phyloP scores from a whole-genome alignment of 2,797 vertebrate genomes.

The Phrynocephalus forsythii region DNA sequence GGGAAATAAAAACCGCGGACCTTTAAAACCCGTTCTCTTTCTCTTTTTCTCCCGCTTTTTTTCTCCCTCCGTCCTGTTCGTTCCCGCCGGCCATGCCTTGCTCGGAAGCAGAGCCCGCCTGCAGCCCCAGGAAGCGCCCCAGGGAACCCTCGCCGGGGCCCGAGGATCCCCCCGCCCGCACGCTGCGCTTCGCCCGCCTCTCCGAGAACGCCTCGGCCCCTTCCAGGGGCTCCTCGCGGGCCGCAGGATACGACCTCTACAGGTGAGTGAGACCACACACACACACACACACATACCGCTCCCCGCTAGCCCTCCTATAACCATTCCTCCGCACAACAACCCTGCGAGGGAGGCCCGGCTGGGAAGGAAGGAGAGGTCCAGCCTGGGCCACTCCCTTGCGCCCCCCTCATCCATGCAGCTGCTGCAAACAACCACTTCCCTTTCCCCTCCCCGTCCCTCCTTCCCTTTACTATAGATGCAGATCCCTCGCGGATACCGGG shows the following conservation, averaged over 20 bases:
- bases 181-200: conserved; percentile 88
- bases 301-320: no score
- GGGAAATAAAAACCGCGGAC: background rate
- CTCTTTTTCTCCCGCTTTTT: accelerated
- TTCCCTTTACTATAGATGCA: no score
- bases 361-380: no score
- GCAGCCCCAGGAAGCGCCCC: conserved; percentile 83
- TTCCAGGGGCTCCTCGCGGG: conserved; percentile 85
- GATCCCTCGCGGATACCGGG: no score
- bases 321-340: no score
- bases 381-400: no score
- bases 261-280: conserved; percentile 79
- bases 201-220: conserved; percentile 87
- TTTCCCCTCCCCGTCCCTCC: no score
- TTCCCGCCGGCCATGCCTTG: conserved; percentile 81
- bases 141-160: conserved; percentile 62
- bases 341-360: no score
- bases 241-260: conserved; percentile 94
- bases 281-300: no score
- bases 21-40: no score
- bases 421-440: no score
- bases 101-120: conserved; percentile 66
- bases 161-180: conserved; percentile 10
- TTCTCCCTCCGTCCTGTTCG: accelerated
- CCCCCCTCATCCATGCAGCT: no score